These are phyloP conservation scores for Leucopsar rothschildi DNA, from an alignment of 2,113 vertebrate species.

Conservation along the genomic window DNA sequence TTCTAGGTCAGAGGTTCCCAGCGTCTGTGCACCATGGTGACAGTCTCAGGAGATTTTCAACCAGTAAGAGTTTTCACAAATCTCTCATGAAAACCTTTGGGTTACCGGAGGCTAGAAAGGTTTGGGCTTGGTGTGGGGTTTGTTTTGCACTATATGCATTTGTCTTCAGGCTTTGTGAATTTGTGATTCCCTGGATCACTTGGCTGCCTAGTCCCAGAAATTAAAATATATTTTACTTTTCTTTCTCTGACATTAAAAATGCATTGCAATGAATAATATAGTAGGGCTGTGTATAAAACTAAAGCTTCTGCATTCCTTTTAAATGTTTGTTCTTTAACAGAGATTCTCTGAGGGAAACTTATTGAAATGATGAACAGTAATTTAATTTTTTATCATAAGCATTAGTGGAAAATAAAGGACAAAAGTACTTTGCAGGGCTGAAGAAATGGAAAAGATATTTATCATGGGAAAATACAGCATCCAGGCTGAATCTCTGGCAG, in stretches of 20 bases:
- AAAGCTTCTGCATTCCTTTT: conserved; percentile 71
- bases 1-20: conserved; percentile 50
- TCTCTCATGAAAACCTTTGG: not conserved
- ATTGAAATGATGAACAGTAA: conserved; percentile 79
- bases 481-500: conserved; percentile 48
- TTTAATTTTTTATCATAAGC: conserved; percentile 84
- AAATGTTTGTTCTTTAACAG: conserved; percentile 79
- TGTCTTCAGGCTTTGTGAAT: conserved; percentile 56
- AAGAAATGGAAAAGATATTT: conserved; percentile 69
- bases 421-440: conserved; percentile 71
- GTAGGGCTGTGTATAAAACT: conserved; percentile 76
- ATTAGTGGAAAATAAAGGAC: conserved; percentile 79
- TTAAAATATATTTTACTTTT: conserved; percentile 79
- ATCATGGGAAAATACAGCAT: conserved; percentile 70
- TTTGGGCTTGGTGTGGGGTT: not conserved
- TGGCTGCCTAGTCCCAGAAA: conserved; percentile 66
- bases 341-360: conserved; percentile 74
- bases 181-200: conserved; percentile 63
- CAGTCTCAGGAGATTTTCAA: conserved; percentile 34
- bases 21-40: not conserved
- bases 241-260: conserved; percentile 79
- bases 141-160: not conserved
- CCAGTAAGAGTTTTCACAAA: conserved; percentile 18
- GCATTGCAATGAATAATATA: conserved; percentile 81
- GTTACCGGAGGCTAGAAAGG: not conserved